Evolutionary conservation across 1,140 invertebrate species (phyloP), one percentile per base, ranked within the genome.

Genomic region (Cryptotermes secundus): DNA sequence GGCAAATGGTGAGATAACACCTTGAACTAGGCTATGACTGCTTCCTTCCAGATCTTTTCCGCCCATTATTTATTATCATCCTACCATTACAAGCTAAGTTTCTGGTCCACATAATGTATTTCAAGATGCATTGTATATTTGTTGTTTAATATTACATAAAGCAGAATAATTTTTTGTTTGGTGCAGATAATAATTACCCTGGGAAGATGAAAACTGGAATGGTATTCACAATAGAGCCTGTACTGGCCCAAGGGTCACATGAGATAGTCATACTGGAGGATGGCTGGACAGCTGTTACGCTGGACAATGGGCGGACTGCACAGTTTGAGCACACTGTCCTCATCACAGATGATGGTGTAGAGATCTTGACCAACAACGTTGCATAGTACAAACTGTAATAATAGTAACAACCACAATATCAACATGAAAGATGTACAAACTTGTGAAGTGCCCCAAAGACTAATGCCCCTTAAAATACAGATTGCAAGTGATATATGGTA

Each of bases 171-270:
- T 42, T 16, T 34, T 42, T n/a, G 34, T 83, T 35, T 86, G 85
- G 89, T 88, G 36, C 85, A 96, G 96, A 91, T 86, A 95, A 97
- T 89, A 86, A 92, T 80, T 92, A 92, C 87, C 90, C 92, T 19
- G 95, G 94, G n/a, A 87, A 90, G 45, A 98, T 99, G 97, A 87
- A 92, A 86, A 88, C 94, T 79, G 97, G 97, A 35, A 98, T 98
- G 96, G 96, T 95, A 2, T 99, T 99, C 88, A 99, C 97, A 1
- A 96, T 99, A 79, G 97, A 99, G 88, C 98, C 98, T n/a, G 94
- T 96, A 26, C 87, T 99, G 34, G 93, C 93, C 34, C 93, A 97
- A 87, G 97, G 97, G 1, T 89, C 87, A 3, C 89, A 91, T 22
- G 90, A 95, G 34, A 91, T 96, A 35, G 90, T 93, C 4, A 90